phyloP scores from a whole-genome alignment of 1,140 invertebrate genomes.

The Wiebesia pumilae region DNA sequence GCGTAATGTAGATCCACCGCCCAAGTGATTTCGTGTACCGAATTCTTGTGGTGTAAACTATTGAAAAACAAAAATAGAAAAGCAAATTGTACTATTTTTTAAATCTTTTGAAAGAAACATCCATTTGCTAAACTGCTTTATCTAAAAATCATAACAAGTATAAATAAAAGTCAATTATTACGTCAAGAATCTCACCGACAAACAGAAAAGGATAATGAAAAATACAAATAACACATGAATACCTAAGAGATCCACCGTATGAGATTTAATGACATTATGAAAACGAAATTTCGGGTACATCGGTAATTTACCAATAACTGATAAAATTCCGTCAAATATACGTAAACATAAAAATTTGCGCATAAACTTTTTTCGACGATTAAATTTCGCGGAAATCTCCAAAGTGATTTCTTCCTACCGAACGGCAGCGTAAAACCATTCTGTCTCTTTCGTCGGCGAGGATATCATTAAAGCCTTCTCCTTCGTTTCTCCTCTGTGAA shows the following conservation, averaged over 20 bases:
- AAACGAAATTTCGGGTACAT: background rate
- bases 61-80: too few species aligned
- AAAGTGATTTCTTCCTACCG: constrained; percentile 39
- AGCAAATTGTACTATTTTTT: too few species aligned
- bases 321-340: background rate
- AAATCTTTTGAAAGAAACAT: too few species aligned
- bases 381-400: constrained; percentile 13
- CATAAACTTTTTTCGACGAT: background rate
- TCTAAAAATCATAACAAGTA: too few species aligned
- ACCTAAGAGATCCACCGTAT: too few species aligned
- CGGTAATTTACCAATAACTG: background rate
- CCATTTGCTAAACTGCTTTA: too few species aligned
- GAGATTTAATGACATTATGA: background rate
- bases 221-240: background rate
- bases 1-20: too few species aligned
- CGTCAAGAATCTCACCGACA: too few species aligned
- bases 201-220: too few species aligned
- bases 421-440: background rate
- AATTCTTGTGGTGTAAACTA: too few species aligned
- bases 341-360: background rate
- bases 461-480: constrained; percentile 34
- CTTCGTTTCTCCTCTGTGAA: background rate
- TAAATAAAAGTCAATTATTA: too few species aligned
- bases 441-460: background rate
- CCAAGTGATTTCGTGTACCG: too few species aligned